Percentiles rank a stretch among this genome's conserved stretches.
phyloP scores from a whole-genome alignment of 2,888 invertebrate genomes.

The Diplazon laetatorius region DNA sequence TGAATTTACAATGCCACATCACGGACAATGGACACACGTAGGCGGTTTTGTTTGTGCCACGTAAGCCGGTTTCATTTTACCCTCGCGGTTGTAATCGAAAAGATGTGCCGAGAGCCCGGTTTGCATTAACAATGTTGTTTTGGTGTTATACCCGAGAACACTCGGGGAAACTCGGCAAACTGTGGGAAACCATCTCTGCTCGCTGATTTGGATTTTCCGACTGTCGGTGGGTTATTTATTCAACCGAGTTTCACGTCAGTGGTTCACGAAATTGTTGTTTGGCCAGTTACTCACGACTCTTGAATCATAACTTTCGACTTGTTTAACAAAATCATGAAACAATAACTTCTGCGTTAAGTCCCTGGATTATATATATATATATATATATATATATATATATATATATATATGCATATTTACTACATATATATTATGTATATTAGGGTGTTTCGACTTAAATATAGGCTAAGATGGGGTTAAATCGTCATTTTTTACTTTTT shows the following conservation, averaged over 20 bases:
- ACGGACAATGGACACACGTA: neutral
- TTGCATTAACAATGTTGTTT: neutral
- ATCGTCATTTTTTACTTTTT: no score
- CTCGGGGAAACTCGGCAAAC: neutral
- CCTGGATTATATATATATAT: no score
- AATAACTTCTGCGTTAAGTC: no score
- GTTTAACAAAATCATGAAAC: no score
- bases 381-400: no score
- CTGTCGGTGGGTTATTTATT: constrained; percentile 3
- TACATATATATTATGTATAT: no score
- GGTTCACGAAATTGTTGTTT: neutral
- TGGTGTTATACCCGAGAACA: neutral
- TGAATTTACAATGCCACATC: neutral
- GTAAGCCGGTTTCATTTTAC: neutral
- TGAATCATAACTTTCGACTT: no score
- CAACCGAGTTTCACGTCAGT: neutral
- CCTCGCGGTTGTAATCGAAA: neutral
- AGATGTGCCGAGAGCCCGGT: constrained; percentile 1
- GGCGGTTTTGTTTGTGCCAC: neutral
- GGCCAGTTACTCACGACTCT: no score
- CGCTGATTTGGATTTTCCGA: neutral
- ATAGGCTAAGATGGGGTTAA: no score
- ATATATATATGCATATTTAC: no score
- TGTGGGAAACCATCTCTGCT: neutral
- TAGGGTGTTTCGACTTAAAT: no score